Evolutionary conservation across 2,113 vertebrate species (phyloP), one percentile per base, ranked within the genome.

Genomic region (Mormyrus lacerda): DNA sequence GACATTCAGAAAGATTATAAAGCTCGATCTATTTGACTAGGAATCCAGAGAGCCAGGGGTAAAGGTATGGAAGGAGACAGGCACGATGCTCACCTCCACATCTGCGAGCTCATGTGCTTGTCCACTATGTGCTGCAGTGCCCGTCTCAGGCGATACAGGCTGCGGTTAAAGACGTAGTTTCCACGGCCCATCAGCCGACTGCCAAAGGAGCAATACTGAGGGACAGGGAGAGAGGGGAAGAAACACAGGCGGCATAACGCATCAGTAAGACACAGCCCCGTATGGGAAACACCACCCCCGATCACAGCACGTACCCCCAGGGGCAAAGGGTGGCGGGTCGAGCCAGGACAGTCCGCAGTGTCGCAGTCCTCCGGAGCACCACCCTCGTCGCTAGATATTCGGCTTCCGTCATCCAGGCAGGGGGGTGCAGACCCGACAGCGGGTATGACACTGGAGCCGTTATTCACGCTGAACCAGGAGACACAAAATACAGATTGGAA

Each of bases 51-150:
- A 39, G 4, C 13, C 35, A 39, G 69, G 35, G 7, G 11, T 39
- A 35, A 11, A 76, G 69, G 69, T 42, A 7, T 5, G 9, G 35
- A 5, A 10, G 35, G 17, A 0, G 35, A 79, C 73, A 3, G 69
- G 3, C 69, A 6, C 13, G 1, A 15, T 6, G 95, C 96, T 96
- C 95, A 97, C 98, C 97, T 98, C 98, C 98, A 99, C 98, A 99
- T 99, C 93, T 98, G 98, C 90, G 97, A 96, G 89, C 97, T 99
- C 93, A 99, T 96, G 95, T 99, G 98, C 95, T 97, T 98, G 93
- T 99, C 98, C 93, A 99, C 97, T 97, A 98, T 98, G 93, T 95
- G 98, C 95, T 98, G 98, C 39, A 99, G 96, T 51, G 97, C 97
- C 91, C 97, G 94, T 90, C 98, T 97, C 95, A 98, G 97, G 92